Conservation (phyloP, 2,888 invertebrate genomes). For the Lasioglossum zephyrum region DNA sequence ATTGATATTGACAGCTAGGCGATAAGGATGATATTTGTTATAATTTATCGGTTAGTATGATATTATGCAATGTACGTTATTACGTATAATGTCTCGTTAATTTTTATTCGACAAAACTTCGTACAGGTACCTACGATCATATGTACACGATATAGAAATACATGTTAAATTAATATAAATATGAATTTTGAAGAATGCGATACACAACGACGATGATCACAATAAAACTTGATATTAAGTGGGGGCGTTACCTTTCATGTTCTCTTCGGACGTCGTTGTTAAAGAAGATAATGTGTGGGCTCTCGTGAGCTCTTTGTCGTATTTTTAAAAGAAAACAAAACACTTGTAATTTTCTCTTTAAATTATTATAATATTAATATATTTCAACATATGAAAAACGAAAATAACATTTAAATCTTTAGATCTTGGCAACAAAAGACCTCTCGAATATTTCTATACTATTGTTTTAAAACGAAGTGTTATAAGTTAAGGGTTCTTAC, state of each 20-base stretch:
- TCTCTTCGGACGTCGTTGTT: not conserved
- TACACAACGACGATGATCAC: conserved; percentile 39
- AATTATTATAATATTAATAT: conserved; percentile 4
- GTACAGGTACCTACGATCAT: conserved; percentile 63
- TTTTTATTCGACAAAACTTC: conserved; percentile 61
- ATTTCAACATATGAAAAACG: conserved; percentile 1
- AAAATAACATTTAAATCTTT: conserved; percentile 3
- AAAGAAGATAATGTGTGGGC: not conserved
- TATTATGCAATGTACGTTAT: conserved; percentile 44
- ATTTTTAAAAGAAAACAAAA: not conserved
- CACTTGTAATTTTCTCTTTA: not conserved
- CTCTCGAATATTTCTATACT: not conserved
- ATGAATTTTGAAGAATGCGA: conserved; percentile 36
- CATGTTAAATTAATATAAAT: conserved; percentile 58
- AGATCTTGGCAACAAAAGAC: conserved; percentile 2
- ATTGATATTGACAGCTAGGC: conserved; percentile 6
- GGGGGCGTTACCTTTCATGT: conserved; percentile 25
- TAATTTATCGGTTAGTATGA: conserved; percentile 35
- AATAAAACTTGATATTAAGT: conserved; percentile 33
- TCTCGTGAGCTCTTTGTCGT: not conserved
- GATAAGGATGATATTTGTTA: conserved; percentile 44
- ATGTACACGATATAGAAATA: conserved; percentile 62
- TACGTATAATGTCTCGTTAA: conserved; percentile 63
- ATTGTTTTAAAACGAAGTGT: not conserved
- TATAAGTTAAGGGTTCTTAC: not conserved